phyloP scores from a whole-genome alignment of 2,888 invertebrate genomes.

The Scaptomyza tumidula region DNA sequence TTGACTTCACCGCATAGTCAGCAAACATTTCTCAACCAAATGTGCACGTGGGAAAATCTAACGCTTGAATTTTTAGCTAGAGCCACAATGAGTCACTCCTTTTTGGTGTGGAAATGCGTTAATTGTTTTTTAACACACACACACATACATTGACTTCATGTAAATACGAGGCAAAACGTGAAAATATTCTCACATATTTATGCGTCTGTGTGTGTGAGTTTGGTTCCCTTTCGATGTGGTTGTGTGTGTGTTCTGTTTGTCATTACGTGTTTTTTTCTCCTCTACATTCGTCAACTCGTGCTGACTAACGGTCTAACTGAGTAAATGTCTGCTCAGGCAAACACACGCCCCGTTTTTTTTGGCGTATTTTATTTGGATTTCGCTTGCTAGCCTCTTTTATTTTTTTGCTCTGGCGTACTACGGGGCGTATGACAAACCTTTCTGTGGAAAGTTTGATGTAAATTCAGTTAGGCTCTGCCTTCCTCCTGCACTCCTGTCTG shows the following conservation, averaged over 20 bases:
- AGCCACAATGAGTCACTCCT: conserved; percentile 66
- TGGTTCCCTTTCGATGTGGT: too few relatives aligned
- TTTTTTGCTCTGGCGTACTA: conserved; percentile 32
- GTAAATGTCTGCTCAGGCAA: conserved; percentile 23
- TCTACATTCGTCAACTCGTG: conserved; percentile 64
- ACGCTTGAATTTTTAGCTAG: conserved; percentile 48
- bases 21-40: conserved; percentile 32
- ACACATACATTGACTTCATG: conserved; percentile 30
- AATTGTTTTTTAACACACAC: conserved; percentile 74
- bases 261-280: conserved; percentile 59
- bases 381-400: conserved; percentile 1
- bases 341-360: conserved; percentile 22
- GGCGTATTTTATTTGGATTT: neutral
- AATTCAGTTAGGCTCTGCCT: conserved; percentile 59
- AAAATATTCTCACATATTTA: conserved; percentile 61
- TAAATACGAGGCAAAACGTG: conserved; percentile 68
- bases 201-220: conserved; percentile 5
- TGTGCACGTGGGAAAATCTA: conserved; percentile 66
- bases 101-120: conserved; percentile 61
- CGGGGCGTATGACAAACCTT: conserved; percentile 61
- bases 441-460: conserved; percentile 21
- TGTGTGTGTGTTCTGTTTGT: conserved; percentile 18
- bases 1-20: neutral
- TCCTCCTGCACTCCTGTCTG: conserved; percentile 27
- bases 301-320: conserved; percentile 40